These are phyloP conservation scores for Acromyrmex heyeri DNA, from an alignment of 1,140 invertebrate species.

Conservation along the genomic window DNA sequence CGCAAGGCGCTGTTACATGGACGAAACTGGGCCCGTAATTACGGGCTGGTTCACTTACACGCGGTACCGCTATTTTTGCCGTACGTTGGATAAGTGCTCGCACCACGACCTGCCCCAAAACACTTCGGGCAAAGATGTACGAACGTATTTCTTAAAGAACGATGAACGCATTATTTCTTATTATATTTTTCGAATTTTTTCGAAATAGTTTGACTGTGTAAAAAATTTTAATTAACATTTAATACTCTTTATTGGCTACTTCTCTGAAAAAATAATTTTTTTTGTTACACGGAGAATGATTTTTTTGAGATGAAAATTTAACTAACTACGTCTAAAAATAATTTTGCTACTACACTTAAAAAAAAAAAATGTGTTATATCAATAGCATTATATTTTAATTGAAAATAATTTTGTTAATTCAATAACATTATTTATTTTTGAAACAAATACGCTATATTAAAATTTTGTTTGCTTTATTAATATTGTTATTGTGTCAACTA, in stretches of 20 bases:
- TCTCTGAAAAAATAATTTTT: not conserved
- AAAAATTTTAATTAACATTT: not conserved
- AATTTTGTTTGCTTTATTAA: no score
- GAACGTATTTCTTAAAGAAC: not conserved
- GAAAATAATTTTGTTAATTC: no score
- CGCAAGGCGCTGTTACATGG: slow-evolving; percentile 46
- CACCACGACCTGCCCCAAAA: slow-evolving; percentile 53
- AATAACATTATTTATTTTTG: no score
- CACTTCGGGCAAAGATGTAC: not conserved
- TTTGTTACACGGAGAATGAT: not conserved
- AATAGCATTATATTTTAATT: no score
- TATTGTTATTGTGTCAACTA: no score
- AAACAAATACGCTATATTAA: no score
- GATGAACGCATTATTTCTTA: not conserved
- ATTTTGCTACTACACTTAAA: no score
- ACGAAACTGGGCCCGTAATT: slow-evolving; percentile 57
- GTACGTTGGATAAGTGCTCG: slow-evolving; percentile 37
- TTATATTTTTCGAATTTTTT: not conserved
- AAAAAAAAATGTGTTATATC: no score
- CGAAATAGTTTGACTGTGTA: not conserved
- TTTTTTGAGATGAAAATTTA: no score
- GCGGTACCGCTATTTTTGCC: slow-evolving; percentile 62
- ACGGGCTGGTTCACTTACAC: slow-evolving; percentile 40
- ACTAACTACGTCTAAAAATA: no score
- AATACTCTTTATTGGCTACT: not conserved